Evolutionary conservation across 1,140 invertebrate species (phyloP), one percentile per base, ranked within the genome.

Genomic region (Gonatopus flavifemur): DNA sequence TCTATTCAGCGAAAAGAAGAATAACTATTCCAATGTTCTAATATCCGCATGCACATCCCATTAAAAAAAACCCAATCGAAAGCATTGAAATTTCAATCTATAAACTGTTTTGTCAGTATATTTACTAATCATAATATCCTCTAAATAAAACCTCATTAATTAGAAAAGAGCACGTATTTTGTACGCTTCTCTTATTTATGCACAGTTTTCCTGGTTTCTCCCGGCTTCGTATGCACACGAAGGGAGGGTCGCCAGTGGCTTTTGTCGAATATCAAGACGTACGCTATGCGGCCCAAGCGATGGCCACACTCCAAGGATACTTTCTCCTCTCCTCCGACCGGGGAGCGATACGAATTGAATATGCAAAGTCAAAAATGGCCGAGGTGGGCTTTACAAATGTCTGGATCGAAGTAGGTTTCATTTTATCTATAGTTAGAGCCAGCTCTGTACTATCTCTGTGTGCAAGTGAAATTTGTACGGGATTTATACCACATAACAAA

Each of bases 261-360:
- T 98, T 98, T 85, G 90, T 97, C 79, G 94, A 98, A 83, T 98
- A 94, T 83, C 86, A 89, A 81, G 93, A 95, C 80, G 85, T 95
- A 64, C 82, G 85, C 70, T 91, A 88, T 77, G 95, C 96, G 55
- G 86, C 90, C 64, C 86, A 91, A 67, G 94, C 93, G 64, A 89
- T 97, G 88, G 84, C 87, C 64, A 85, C 89, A 64, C 87, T 98
- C 59, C 94, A 98, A 80, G 95, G 94, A 72, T 91, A 91, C 73
- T 90, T 94, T 77, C 86, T 98, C 57, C 85, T 94, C 70, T 94
- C 93, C 75, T 96, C 93, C 52, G 95, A 97, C 75, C 86, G 91
- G 62, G 93, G 93, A 67, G 92, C 94, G 71, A 96, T 98, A 77
- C 88, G 94, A 78, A 96, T 98, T 78, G 96, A 98, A 85, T 98